A percentile compares a stretch with the other conserved stretches of the same genome.
Conservation (phyloP, 2,797 vertebrate genomes). For the Eulemur albifrons region DNA sequence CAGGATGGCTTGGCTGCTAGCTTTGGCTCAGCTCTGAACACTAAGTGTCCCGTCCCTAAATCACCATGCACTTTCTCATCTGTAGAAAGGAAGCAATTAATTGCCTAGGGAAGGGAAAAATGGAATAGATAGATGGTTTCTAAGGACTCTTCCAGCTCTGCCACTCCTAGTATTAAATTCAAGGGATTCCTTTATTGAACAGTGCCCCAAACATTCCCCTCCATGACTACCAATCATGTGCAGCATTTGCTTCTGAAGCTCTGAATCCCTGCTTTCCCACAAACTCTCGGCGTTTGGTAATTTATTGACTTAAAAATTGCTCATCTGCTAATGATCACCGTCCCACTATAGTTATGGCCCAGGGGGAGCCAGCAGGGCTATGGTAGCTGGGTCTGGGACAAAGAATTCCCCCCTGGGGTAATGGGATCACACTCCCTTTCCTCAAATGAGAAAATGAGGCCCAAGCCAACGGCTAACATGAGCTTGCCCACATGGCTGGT, state of each 20-base stretch:
- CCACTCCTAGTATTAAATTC: slow-evolving; percentile 15
- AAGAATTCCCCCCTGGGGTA: neutral
- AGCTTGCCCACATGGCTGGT: neutral
- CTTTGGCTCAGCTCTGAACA: neutral
- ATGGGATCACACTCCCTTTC: neutral
- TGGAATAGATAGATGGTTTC: slow-evolving; percentile 23
- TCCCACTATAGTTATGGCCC: neutral
- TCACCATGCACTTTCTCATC: neutral
- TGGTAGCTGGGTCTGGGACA: neutral
- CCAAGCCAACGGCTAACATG: neutral
- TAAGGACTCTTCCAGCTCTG: slow-evolving; percentile 45
- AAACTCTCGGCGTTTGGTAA: neutral
- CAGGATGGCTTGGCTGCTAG: neutral
- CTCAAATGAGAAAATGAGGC: neutral
- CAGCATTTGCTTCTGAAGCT: slow-evolving; percentile 23
- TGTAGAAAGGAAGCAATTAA: neutral
- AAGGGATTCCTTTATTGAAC: slow-evolving; percentile 8
- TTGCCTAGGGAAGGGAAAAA: neutral
- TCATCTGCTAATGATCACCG: neutral
- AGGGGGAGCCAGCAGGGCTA: neutral
- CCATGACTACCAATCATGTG: neutral
- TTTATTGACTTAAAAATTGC: neutral
- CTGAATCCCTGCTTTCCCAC: neutral
- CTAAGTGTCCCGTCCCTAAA: neutral
- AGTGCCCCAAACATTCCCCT: neutral